phyloP scores from a whole-genome alignment of 2,113 vertebrate genomes.

The Corapipo altera region DNA sequence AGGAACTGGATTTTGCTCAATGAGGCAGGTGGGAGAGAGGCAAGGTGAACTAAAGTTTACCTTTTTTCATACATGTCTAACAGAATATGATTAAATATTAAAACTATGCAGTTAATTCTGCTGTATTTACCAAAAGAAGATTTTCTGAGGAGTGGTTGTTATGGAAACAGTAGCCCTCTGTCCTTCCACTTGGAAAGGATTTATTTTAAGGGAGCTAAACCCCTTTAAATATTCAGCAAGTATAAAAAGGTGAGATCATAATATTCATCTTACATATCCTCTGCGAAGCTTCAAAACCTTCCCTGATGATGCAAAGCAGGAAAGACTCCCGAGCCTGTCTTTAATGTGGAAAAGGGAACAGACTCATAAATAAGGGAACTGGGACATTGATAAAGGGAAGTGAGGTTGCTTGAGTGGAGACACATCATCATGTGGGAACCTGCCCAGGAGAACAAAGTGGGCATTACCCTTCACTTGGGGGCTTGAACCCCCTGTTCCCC shows the following conservation, averaged over 20 bases:
- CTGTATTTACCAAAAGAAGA: conserved; percentile 57
- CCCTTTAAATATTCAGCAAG: conserved; percentile 64
- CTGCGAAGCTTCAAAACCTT: background rate
- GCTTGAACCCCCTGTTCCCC: fast-evolving
- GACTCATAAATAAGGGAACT: background rate
- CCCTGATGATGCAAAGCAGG: background rate
- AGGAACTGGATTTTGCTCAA: conserved; percentile 45
- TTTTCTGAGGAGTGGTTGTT: conserved; percentile 67
- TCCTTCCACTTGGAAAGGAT: conserved; percentile 48
- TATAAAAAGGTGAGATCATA: conserved; percentile 53
- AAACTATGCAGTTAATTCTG: conserved; percentile 27
- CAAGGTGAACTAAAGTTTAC: conserved; percentile 47
- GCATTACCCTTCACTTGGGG: fast-evolving
- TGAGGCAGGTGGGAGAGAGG: conserved; percentile 34
- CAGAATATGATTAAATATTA: conserved; percentile 42
- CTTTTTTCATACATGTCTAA: conserved; percentile 22
- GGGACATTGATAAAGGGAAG: fast-evolving
- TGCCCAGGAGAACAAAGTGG: background rate
- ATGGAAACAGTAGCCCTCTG: conserved; percentile 72
- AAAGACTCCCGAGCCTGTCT: background rate
- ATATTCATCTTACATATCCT: background rate
- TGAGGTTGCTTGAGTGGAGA: fast-evolving
- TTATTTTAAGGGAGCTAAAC: conserved; percentile 64
- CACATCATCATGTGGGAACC: fast-evolving
- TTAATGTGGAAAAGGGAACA: background rate